A percentile compares a stretch with the other conserved stretches of the same genome.
These are phyloP conservation scores for Idris sp. DNA, from an alignment of 1,140 invertebrate genomes.

Conservation along the genomic window DNA sequence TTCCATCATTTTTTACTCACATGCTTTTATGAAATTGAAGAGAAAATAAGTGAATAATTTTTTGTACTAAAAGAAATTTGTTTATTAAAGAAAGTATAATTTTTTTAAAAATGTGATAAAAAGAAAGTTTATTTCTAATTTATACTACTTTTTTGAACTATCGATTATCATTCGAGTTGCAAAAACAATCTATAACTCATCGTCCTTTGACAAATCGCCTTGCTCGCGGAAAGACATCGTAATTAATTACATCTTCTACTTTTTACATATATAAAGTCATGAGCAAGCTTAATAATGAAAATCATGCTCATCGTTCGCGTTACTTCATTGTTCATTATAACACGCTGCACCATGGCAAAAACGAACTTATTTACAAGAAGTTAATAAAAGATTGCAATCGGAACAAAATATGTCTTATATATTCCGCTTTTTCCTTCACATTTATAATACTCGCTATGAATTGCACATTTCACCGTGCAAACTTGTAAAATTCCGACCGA, in stretches of 20 bases:
- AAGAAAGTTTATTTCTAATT: too few species aligned
- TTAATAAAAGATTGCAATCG: slow-evolving; percentile 61
- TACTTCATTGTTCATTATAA: slow-evolving; percentile 51
- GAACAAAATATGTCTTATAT: slow-evolving; percentile 54
- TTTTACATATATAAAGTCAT: slow-evolving; percentile 43
- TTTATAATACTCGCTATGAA: slow-evolving; percentile 58
- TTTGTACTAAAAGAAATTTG: too few species aligned
- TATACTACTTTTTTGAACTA: too few species aligned
- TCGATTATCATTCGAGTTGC: too few species aligned
- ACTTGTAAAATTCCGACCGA: slow-evolving; percentile 32
- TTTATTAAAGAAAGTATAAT: too few species aligned
- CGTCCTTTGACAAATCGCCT: slow-evolving; percentile 19
- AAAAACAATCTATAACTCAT: too few species aligned
- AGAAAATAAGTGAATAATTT: too few species aligned
- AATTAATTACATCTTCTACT: slow-evolving; percentile 44
- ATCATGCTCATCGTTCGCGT: slow-evolving; percentile 29
- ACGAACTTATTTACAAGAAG: slow-evolving; percentile 48
- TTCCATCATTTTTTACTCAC: too few species aligned
- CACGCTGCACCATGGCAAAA: slow-evolving; percentile 31
- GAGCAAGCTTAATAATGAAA: slow-evolving; percentile 51
- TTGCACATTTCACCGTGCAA: slow-evolving; percentile 54
- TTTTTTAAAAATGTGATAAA: too few species aligned
- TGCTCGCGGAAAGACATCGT: slow-evolving; percentile 19
- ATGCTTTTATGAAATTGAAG: too few species aligned
- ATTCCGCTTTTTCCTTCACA: slow-evolving; percentile 44